Percentiles rank a stretch among this genome's conserved stretches.
phyloP scores from a whole-genome alignment of 1,140 invertebrate species.

The Charaxes varanes region DNA sequence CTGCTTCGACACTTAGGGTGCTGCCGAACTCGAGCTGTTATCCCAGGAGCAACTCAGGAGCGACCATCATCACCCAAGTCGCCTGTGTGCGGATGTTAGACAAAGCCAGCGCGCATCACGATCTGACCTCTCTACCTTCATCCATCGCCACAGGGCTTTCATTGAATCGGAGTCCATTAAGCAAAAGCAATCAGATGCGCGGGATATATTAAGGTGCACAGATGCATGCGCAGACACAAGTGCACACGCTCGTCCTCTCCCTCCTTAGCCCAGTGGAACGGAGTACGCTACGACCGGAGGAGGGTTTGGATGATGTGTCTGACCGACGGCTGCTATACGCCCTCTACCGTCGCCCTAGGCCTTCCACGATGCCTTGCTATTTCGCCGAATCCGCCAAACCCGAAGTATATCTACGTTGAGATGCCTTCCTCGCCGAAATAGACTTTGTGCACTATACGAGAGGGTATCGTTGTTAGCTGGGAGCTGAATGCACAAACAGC shows the following conservation, averaged over 20 bases:
- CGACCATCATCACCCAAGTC: background rate
- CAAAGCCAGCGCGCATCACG: background rate
- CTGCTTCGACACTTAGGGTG: too few relatives aligned
- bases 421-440: background rate
- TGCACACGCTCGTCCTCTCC: slow-evolving; percentile 14
- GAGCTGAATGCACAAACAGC: background rate
- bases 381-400: slow-evolving; percentile 7
- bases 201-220: slow-evolving; percentile 22
- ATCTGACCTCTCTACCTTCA: background rate
- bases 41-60: background rate
- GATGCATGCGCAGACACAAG: slow-evolving; percentile 18
- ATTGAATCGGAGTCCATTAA: background rate
- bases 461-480: background rate
- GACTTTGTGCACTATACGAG: background rate
- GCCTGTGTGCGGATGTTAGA: background rate
- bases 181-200: slow-evolving; percentile 17
- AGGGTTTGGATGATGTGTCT: too few relatives aligned
- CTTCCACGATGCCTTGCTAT: slow-evolving; percentile 7
- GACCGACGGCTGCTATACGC: background rate
- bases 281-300: background rate
- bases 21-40: too few relatives aligned
- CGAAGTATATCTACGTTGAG: background rate
- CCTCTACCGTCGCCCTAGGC: slow-evolving; percentile 8
- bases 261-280: background rate
- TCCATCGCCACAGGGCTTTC: too few relatives aligned